phyloP scores from a whole-genome alignment of 2,113 vertebrate species.

The Phyllostomus discolor region DNA sequence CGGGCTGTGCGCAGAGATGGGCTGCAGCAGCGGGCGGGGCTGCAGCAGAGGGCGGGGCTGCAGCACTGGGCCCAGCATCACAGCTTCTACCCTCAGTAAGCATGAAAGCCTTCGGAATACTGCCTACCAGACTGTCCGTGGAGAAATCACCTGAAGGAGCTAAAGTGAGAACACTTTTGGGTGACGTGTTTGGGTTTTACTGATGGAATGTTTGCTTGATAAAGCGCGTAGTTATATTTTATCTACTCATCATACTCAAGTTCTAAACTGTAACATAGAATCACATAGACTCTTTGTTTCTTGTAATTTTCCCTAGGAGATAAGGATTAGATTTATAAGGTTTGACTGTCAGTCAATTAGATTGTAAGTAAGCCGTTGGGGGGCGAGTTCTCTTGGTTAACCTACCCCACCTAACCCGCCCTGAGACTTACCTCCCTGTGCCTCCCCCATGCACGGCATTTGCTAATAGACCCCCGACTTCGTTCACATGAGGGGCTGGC shows the following conservation, averaged over 20 bases:
- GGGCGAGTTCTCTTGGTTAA: neutral
- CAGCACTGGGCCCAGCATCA: neutral
- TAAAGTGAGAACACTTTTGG: rapidly evolving
- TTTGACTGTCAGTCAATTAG: too few species aligned
- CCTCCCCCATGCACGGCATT: neutral
- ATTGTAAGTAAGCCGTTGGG: neutral
- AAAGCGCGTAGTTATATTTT: rapidly evolving
- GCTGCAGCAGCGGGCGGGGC: too few species aligned
- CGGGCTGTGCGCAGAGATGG: neutral
- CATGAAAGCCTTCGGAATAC: neutral
- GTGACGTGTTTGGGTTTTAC: neutral
- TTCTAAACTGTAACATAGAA: too few species aligned
- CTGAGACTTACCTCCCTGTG: rapidly evolving
- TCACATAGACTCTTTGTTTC: neutral
- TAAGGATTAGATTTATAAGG: neutral
- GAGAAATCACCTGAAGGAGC: too few species aligned
- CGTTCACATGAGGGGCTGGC: neutral
- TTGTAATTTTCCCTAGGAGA: neutral
- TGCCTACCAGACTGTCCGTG: neutral
- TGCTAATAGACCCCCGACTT: neutral
- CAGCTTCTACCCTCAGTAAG: neutral
- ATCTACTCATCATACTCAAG: rapidly evolving
- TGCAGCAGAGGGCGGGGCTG: neutral
- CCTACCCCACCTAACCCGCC: neutral
- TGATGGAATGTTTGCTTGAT: rapidly evolving